Base-by-base conservation (phyloP, 1,140 invertebrate genomes). In the Drosophila fuyamai region DNA sequence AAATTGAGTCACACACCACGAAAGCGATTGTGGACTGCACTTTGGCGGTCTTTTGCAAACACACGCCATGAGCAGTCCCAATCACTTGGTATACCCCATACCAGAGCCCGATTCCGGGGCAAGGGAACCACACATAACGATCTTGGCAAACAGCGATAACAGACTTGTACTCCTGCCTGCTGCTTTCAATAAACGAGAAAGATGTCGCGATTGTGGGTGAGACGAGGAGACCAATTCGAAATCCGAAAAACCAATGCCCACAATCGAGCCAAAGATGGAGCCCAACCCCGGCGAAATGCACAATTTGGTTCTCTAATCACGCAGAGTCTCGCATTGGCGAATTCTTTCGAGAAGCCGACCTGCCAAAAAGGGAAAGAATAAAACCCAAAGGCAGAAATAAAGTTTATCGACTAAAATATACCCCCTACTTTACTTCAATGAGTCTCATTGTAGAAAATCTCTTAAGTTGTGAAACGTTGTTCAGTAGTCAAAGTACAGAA, bases 291-390 rank as follows among this genome's bases (percentile, higher is more conserved):
- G 29, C 72, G 53, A 84, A 85, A 70, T 86, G 81, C 70, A 84
- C 77, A 89, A 89, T 89, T 89, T 89, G 72, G 77, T 68, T 89
- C 84, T 89, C 84, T 89, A 89, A 89, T 89, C 84, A 89, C 84
- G 84, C 84, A 89, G 59, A 67, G 66, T 54, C 72, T 89, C 79
- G 77, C 70, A 75, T 72, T 84, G 81, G 70, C 73, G 79, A 89
- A 82, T 82, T 81, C 75, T 78, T 82, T 62, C 38, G 61, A 16
- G 38, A 50, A 41, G 41, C 66, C 63, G 41, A 23, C 65, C 18
- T 38, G 38, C 47, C 47, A 35, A 44, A 65, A 65, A 68, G 41
- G 40, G 29, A 23, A 44, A 62, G 14, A 71, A 46, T 27, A 16
- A 70, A 41, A 48, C 10, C 40, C 10, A 35, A 35, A 32, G n/a